phyloP scores from a whole-genome alignment of 1,140 invertebrate genomes.

The Leptopilina boulardi region DNA sequence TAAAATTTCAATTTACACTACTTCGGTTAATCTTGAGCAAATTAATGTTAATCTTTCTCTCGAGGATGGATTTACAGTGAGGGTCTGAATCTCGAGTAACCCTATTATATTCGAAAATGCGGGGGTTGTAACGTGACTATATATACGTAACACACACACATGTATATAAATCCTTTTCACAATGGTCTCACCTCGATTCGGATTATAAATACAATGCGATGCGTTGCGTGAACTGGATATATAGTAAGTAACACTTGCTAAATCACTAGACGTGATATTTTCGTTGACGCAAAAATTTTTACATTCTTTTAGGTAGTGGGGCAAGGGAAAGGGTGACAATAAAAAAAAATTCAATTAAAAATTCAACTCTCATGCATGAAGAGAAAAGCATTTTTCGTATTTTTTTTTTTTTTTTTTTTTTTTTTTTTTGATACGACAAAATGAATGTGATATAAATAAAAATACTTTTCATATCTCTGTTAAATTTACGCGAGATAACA shows the following conservation, averaged over 20 bases:
- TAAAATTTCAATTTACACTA: background rate
- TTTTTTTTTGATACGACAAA: background rate
- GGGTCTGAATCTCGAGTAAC: conserved; percentile 16
- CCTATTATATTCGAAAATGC: background rate
- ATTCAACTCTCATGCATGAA: background rate
- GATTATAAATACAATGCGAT: conserved; percentile 26
- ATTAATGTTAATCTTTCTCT: background rate
- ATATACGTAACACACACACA: no score
- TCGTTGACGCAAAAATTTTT: background rate
- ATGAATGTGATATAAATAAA: background rate
- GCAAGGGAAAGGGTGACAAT: background rate
- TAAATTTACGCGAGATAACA: no score
- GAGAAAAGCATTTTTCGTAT: background rate
- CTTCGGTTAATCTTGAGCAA: background rate
- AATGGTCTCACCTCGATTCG: conserved; percentile 19
- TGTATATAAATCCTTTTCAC: conserved; percentile 1
- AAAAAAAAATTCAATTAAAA: conserved; percentile 14
- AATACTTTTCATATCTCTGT: background rate
- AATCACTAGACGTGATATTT: background rate
- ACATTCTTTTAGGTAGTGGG: background rate
- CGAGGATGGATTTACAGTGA: background rate
- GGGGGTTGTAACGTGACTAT: background rate
- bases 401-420: no score
- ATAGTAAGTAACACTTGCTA: background rate
- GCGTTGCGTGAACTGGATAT: background rate